These are phyloP conservation scores for Ageneiosus marmoratus DNA, from an alignment of 2,113 vertebrate genomes.

Conservation along the genomic window DNA sequence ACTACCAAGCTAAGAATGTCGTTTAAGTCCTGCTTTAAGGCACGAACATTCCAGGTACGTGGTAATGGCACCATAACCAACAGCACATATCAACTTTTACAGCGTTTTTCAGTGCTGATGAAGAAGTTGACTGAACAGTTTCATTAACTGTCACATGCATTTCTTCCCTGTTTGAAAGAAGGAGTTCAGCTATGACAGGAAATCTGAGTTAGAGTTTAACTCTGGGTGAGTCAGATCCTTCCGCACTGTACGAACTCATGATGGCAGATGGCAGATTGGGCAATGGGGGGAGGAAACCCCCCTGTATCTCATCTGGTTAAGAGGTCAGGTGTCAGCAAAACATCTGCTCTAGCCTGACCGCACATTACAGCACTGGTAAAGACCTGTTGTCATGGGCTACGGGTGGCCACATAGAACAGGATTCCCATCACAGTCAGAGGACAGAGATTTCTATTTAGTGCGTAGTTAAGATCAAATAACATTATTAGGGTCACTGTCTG, in stretches of 20 bases:
- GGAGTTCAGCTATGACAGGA: constrained; percentile 24
- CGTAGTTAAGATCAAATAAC: constrained; percentile 65
- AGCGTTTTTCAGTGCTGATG: background rate
- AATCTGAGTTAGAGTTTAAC: constrained; percentile 43
- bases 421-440: constrained; percentile 39
- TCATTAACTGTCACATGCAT: background rate
- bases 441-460: constrained; percentile 49
- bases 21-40: constrained; percentile 20
- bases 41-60: constrained; percentile 46
- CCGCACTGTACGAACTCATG: constrained; percentile 63
- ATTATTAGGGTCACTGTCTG: constrained; percentile 60
- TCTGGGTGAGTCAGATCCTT: constrained; percentile 55
- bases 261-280: constrained; percentile 89
- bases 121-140: background rate
- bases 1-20: background rate
- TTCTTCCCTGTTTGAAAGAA: background rate
- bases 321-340: constrained; percentile 86
- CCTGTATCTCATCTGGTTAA: constrained; percentile 76
- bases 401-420: constrained; percentile 54
- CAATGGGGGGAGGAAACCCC: constrained; percentile 77
- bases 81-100: background rate
- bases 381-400: constrained; percentile 75
- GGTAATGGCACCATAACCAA: background rate
- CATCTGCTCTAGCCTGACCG: constrained; percentile 86
- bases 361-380: constrained; percentile 73